These are phyloP conservation scores for Calameuta idolon DNA, from an alignment of 2,888 invertebrate genomes.

Conservation along the genomic window DNA sequence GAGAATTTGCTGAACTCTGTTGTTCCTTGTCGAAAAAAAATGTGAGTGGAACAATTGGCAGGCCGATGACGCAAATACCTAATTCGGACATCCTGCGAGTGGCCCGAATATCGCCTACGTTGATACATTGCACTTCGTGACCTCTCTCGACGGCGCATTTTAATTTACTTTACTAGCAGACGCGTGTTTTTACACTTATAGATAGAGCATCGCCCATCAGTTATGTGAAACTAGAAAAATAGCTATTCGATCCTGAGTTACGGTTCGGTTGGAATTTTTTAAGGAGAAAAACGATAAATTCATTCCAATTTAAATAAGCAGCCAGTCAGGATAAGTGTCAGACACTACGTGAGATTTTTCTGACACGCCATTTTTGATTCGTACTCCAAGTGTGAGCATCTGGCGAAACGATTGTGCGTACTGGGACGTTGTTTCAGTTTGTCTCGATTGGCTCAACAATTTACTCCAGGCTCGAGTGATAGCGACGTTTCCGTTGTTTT, in stretches of 20 bases:
- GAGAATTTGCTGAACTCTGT: not conserved
- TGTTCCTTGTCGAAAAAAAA: constrained; percentile 24
- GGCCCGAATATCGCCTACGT: constrained; percentile 29
- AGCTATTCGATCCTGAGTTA: not conserved
- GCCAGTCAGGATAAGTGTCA: not conserved
- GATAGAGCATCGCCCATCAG: not conserved
- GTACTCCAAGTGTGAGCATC: not conserved
- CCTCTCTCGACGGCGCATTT: not conserved
- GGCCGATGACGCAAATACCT: constrained; percentile 41
- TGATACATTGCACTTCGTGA: not conserved
- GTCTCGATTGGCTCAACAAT: not conserved
- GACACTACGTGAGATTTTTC: not conserved
- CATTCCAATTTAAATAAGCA: not conserved
- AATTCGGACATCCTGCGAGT: constrained; percentile 45
- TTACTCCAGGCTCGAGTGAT: not conserved
- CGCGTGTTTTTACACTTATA: not conserved
- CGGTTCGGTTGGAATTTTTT: not conserved
- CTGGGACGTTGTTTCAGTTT: not conserved
- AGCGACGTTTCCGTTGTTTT: not conserved
- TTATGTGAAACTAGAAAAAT: not conserved
- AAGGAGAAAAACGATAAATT: not conserved
- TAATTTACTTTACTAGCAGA: not conserved
- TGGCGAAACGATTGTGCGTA: not conserved
- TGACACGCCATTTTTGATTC: not conserved
- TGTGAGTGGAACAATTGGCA: constrained; percentile 39